phyloP scores from a whole-genome alignment of 2,797 vertebrate genomes.

The Pampus argenteus region DNA sequence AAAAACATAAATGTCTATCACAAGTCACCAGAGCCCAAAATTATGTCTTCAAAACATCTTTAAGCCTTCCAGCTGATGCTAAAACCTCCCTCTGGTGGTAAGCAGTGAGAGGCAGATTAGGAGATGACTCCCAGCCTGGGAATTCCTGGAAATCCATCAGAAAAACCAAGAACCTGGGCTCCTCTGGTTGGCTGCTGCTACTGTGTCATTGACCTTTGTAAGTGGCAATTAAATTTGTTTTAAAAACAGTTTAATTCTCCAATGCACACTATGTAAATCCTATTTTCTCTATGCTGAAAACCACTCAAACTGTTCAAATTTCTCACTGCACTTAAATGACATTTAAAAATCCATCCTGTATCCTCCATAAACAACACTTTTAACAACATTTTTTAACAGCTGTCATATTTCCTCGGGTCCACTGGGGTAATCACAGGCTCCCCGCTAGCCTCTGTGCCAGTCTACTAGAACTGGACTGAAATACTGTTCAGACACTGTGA shows the following conservation, averaged over 20 bases:
- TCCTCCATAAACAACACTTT: slow-evolving; percentile 45
- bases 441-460: slow-evolving; percentile 30
- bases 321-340: no score
- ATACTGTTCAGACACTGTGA: slow-evolving; percentile 43
- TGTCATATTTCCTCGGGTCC: slow-evolving; percentile 61
- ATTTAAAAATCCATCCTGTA: no score
- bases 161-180: neutral
- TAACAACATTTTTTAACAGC: slow-evolving; percentile 58
- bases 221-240: neutral
- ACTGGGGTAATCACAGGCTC: slow-evolving; percentile 39
- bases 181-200: slow-evolving; percentile 4
- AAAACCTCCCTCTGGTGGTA: slow-evolving; percentile 3
- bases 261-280: slow-evolving; percentile 25
- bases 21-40: neutral
- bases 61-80: slow-evolving; percentile 11
- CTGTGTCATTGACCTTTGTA: slow-evolving; percentile 7
- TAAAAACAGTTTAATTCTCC: slow-evolving; percentile 32
- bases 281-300: slow-evolving; percentile 26
- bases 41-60: neutral
- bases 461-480: slow-evolving; percentile 26
- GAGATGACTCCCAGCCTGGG: neutral
- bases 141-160: slow-evolving; percentile 22
- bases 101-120: slow-evolving; percentile 11
- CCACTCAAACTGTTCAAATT: no score
- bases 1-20: neutral